phyloP scores from a whole-genome alignment of 2,888 invertebrate species.

The Spilarctia lutea region DNA sequence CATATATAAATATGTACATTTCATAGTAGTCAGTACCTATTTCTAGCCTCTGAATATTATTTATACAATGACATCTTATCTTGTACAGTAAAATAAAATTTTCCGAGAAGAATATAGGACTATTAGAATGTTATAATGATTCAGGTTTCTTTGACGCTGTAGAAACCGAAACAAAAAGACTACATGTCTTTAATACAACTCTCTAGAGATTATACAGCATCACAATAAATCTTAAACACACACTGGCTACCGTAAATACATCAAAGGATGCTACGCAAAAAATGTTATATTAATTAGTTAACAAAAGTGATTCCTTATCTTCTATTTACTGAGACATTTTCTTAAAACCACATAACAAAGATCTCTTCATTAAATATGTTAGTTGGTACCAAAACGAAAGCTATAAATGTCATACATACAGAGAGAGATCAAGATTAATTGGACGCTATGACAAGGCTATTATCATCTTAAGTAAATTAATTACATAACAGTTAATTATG shows the following conservation, averaged over 20 bases:
- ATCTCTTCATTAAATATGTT: background rate
- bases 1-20: background rate
- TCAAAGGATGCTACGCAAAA: slow-evolving; percentile 3
- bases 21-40: background rate
- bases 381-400: background rate
- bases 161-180: background rate
- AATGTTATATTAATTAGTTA: background rate
- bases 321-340: slow-evolving; percentile 4
- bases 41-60: background rate
- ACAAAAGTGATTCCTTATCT: slow-evolving; percentile 12
- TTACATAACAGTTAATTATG: slow-evolving; percentile 37
- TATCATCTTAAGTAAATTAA: slow-evolving; percentile 43
- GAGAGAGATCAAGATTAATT: slow-evolving; percentile 40
- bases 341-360: slow-evolving; percentile 10
- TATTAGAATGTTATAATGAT: background rate
- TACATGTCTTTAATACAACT: background rate
- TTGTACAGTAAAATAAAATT: background rate
- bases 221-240: slow-evolving; percentile 1
- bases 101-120: background rate
- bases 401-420: background rate
- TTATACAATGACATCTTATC: background rate
- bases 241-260: slow-evolving; percentile 7
- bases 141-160: background rate
- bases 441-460: slow-evolving; percentile 34
- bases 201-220: background rate